Evolutionary conservation across 2,797 vertebrate genomes (phyloP), one percentile per base, ranked within the genome.

Genomic region (Pseudotriccus pelzelni): DNA sequence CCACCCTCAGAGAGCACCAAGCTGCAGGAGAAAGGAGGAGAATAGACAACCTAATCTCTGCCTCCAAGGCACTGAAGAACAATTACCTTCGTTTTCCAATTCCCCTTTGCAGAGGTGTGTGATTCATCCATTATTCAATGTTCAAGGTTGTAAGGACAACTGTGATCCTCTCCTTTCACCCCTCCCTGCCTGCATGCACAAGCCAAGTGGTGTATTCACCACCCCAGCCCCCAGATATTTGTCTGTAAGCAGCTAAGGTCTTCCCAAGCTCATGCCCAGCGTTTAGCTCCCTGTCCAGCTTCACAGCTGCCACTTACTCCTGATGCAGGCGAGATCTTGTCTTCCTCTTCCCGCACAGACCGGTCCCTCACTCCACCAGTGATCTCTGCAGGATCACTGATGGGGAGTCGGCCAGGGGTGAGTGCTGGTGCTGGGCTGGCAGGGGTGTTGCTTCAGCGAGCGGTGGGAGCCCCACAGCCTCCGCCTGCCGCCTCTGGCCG

Each of bases 71-170:
- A 58, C 50, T 63, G 81, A 37, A 74, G 73, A 89, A 76, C 90
- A 77, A 76, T 94, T 44, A 79, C 70, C 46, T 83, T 77, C 36
- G 6, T 85, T 83, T 87, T 82, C 53, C 53, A 55, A 36, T 39
- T 92, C 64, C 58, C 58, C 43, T 89, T 89, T 80, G 37, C 68
- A 92, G 47, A 83, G 74, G 70, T 68, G 58, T 93, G 63, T 77
- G 64, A 91, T 59, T 95, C 92, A 93, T 92, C 62, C 86, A 58
- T 83, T 93, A 82, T 85, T 90, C 89, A 89, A 77, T 24, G 93
- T 12, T 84, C 60, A 68, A 84, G 52, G 75, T 59, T 53, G 47
- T 59, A 74, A 77, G 84, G 85, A 74, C 64, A 77, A 30, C 20
- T 3, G 72, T 21, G 68, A 72, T 68, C 53, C 53, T 83, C 60